These are phyloP conservation scores for Drosophila peninsularis DNA, from an alignment of 2,888 invertebrate species.

Conservation along the genomic window DNA sequence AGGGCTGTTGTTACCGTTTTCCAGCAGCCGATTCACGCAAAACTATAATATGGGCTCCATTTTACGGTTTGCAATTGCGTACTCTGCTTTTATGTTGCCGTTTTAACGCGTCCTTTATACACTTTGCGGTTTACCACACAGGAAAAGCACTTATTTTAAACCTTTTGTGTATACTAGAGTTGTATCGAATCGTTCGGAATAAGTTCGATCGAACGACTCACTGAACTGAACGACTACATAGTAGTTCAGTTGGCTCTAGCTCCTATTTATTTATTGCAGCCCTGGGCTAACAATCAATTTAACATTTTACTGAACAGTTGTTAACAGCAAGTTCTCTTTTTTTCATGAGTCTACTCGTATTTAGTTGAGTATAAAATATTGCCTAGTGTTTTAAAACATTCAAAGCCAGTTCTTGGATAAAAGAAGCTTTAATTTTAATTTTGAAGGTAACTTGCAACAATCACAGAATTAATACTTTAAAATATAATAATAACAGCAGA, in stretches of 20 bases:
- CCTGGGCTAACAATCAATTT: conserved; percentile 8
- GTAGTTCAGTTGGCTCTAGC: conserved; percentile 5
- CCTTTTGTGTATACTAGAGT: conserved; percentile 75
- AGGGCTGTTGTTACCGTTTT: conserved; percentile 76
- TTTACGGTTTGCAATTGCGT: conserved; percentile 35
- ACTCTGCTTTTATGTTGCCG: conserved; percentile 43
- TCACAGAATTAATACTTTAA: too few species aligned
- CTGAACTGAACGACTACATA: conserved; percentile 9
- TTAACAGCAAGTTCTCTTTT: background rate
- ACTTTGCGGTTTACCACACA: conserved; percentile 62
- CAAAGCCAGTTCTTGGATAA: background rate
- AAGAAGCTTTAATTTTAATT: background rate
- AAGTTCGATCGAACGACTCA: conserved; percentile 43
- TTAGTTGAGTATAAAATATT: background rate
- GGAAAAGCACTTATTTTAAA: conserved; percentile 69
- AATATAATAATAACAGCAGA: background rate
- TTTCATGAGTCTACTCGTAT: background rate
- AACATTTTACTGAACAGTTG: background rate
- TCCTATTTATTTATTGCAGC: conserved; percentile 3
- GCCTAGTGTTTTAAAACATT: background rate
- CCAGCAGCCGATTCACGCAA: conserved; percentile 62
- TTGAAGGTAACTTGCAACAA: background rate
- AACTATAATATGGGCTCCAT: conserved; percentile 67
- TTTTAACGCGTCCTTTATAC: conserved; percentile 38
- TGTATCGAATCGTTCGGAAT: conserved; percentile 50